phyloP scores from a whole-genome alignment of 2,113 vertebrate genomes.

The Marmota flaviventris region DNA sequence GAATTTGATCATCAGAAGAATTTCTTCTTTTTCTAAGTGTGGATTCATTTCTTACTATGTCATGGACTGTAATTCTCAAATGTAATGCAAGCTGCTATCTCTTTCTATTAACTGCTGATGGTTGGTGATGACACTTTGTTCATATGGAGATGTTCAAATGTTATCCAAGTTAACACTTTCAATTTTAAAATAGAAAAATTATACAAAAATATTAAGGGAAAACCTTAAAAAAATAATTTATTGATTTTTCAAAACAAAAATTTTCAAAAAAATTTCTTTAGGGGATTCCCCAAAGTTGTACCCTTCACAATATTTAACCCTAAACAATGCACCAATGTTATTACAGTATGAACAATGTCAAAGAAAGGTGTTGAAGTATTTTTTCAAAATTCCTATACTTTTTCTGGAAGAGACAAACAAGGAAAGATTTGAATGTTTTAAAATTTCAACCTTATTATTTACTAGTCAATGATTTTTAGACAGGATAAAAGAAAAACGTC shows the following conservation, averaged over 20 bases:
- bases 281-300: background rate
- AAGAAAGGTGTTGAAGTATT: background rate
- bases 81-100: background rate
- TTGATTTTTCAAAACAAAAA: background rate
- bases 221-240: background rate
- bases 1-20: background rate
- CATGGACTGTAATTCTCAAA: background rate
- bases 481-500: background rate
- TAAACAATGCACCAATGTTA: background rate
- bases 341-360: background rate
- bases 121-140: background rate
- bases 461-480: background rate
- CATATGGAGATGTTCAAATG: background rate
- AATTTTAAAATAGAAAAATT: slow-evolving; percentile 15
- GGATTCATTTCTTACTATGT: background rate
- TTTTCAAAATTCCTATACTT: background rate
- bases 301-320: background rate
- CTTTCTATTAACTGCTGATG: background rate
- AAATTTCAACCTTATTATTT: background rate
- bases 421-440: background rate
- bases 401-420: background rate
- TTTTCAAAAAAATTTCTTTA: slow-evolving; percentile 11
- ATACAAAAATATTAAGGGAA: background rate
- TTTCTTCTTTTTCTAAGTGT: slow-evolving; percentile 15
- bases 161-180: slow-evolving; percentile 27